A percentile compares a stretch with the other conserved stretches of the same genome.
Conservation (phyloP, 1,140 invertebrate genomes). For the Caenorhabditis latens region DNA sequence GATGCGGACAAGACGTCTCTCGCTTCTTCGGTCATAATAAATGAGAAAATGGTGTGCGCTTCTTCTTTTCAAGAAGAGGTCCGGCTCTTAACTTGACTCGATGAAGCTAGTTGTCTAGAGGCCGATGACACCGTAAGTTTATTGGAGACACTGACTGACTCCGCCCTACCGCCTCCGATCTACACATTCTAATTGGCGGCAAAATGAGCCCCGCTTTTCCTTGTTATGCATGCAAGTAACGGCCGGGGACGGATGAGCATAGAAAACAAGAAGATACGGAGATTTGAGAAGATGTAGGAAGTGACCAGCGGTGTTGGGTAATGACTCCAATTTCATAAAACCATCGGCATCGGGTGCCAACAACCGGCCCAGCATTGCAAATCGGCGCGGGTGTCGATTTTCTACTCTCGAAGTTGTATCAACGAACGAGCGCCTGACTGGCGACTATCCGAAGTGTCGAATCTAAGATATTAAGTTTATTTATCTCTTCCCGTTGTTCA, state of each 20-base stretch:
- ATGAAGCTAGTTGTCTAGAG: constrained; percentile 44
- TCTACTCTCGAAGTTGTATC: constrained; percentile 7
- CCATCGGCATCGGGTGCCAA: constrained; percentile 20
- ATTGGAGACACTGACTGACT: constrained; percentile 33
- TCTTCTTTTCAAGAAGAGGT: constrained; percentile 7
- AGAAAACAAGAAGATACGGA: constrained; percentile 6
- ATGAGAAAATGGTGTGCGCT: constrained; percentile 48
- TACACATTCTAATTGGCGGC: constrained; percentile 39
- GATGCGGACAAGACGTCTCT: background rate
- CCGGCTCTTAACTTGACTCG: background rate
- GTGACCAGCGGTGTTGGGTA: constrained; percentile 46
- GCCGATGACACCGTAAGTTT: constrained; percentile 35
- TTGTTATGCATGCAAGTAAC: constrained; percentile 43
- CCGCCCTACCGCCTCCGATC: constrained; percentile 9
- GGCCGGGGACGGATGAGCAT: background rate
- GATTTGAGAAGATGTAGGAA: constrained; percentile 35
- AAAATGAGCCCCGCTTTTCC: constrained; percentile 31
- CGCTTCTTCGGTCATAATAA: constrained; percentile 45
- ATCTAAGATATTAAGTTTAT: background rate
- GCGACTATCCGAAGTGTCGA: background rate
- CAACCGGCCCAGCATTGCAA: background rate
- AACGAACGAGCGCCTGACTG: constrained; percentile 17
- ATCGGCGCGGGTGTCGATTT: constrained; percentile 47
- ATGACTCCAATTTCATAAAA: constrained; percentile 53
- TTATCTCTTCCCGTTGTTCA: background rate